Percentiles rank a stretch among this genome's conserved stretches.
Evolutionary conservation across 2,888 invertebrate genomes (phyloP).

Genomic region (Keiferia lycopersicella): DNA sequence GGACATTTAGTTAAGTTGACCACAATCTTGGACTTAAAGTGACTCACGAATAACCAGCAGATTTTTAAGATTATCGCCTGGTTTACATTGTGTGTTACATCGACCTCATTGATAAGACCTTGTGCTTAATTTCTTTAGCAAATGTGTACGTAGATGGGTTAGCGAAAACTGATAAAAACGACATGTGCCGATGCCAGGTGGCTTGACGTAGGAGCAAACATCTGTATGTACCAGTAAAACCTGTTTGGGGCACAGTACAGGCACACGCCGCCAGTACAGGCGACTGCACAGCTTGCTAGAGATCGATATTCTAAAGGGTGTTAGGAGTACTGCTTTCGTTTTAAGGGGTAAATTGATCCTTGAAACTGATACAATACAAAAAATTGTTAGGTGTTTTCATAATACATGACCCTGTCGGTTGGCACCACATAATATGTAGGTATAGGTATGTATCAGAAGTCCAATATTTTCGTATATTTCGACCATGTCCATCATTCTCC

Average conservation of each 20-base stretch:
- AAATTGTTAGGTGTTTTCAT: too few species aligned
- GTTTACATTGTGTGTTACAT: conserved; percentile 42
- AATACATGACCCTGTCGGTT: too few species aligned
- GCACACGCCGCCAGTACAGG: conserved; percentile 29
- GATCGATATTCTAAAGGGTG: too few species aligned
- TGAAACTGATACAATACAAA: too few species aligned
- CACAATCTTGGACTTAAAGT: not conserved
- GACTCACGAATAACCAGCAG: conserved; percentile 27
- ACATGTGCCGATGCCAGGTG: conserved; percentile 43
- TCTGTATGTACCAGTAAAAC: conserved; percentile 51
- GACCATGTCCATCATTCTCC: too few species aligned
- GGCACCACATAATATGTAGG: too few species aligned
- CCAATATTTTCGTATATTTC: too few species aligned
- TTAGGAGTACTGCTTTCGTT: too few species aligned
- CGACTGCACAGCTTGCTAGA: conserved; percentile 2
- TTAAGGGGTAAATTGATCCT: too few species aligned
- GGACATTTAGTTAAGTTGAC: not conserved
- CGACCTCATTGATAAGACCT: conserved; percentile 58
- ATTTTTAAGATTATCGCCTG: conserved; percentile 38
- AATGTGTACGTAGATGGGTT: conserved; percentile 37
- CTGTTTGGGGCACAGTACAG: conserved; percentile 39
- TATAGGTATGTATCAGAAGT: too few species aligned
- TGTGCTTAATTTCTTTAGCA: conserved; percentile 54
- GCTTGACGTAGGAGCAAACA: conserved; percentile 39
- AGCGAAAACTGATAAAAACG: conserved; percentile 37